Evolutionary conservation across 2,888 invertebrate genomes (phyloP).

Genomic region (Sphaerophoria taeniata): DNA sequence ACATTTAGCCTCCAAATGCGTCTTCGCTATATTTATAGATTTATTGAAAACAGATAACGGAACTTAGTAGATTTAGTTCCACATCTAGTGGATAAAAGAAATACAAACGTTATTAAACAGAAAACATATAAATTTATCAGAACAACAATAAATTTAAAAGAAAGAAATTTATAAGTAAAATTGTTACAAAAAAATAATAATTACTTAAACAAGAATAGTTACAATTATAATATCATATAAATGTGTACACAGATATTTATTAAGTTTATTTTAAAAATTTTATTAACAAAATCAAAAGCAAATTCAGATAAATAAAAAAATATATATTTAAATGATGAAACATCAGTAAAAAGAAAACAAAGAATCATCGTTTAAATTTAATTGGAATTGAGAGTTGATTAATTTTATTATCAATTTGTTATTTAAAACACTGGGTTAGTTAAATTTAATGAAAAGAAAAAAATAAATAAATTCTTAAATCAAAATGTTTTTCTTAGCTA

Average conservation of each 20-base stretch:
- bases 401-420: slow-evolving; percentile 32
- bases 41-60: slow-evolving; percentile 39
- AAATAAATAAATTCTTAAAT: slow-evolving; percentile 48
- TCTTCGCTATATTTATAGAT: slow-evolving; percentile 59
- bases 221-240: slow-evolving; percentile 63
- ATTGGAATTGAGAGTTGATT: too few species aligned
- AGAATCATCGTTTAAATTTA: too few species aligned
- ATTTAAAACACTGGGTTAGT: slow-evolving; percentile 62
- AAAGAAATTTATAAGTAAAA: slow-evolving; percentile 55
- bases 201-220: slow-evolving; percentile 65
- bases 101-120: slow-evolving; percentile 52
- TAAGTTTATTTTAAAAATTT: slow-evolving; percentile 53
- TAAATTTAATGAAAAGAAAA: slow-evolving; percentile 50
- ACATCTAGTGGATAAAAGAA: slow-evolving; percentile 58
- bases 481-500: too few species aligned
- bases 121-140: slow-evolving; percentile 48
- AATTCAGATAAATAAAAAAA: too few species aligned
- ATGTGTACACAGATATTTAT: slow-evolving; percentile 54
- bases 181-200: slow-evolving; percentile 47
- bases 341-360: too few species aligned
- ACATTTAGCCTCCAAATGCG: slow-evolving; percentile 54
- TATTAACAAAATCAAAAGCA: slow-evolving; percentile 63
- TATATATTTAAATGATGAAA: too few species aligned
- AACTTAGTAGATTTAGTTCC: slow-evolving; percentile 63
- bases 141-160: slow-evolving; percentile 58